These are phyloP conservation scores for Parascotia fuliginaria DNA, from an alignment of 2,888 invertebrate species.

Conservation along the genomic window DNA sequence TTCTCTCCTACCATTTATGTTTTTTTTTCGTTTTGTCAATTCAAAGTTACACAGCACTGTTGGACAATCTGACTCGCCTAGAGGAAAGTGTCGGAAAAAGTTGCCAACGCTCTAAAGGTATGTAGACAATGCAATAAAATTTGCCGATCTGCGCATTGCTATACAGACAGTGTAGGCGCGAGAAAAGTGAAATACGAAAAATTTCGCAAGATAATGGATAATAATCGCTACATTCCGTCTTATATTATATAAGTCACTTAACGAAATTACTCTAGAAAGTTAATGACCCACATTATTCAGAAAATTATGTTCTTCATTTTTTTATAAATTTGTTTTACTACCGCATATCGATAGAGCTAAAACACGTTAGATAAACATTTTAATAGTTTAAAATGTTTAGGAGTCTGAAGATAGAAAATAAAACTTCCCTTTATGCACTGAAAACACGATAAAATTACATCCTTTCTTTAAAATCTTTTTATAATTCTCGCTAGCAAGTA, in stretches of 20 bases:
- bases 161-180: not conserved
- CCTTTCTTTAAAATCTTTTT: not conserved
- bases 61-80: constrained; percentile 28
- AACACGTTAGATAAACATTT: constrained; percentile 2
- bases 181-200: not conserved
- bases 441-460: constrained; percentile 3
- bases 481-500: constrained; percentile 4
- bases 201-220: not conserved
- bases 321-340: not conserved
- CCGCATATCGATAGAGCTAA: constrained; percentile 4
- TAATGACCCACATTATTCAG: not conserved
- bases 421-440: not conserved
- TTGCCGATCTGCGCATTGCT: constrained; percentile 4
- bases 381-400: not conserved
- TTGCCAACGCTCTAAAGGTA: constrained; percentile 15
- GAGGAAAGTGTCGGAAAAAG: constrained; percentile 32
- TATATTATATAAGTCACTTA: not conserved
- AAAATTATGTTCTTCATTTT: not conserved
- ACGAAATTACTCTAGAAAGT: not conserved
- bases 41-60: constrained; percentile 44
- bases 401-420: not conserved
- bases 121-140: constrained; percentile 14
- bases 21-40: constrained; percentile 56
- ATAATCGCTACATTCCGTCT: not conserved
- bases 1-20: constrained; percentile 51